Conservation (phyloP, 2,113 vertebrate species). For the Acanthisitta chloris region DNA sequence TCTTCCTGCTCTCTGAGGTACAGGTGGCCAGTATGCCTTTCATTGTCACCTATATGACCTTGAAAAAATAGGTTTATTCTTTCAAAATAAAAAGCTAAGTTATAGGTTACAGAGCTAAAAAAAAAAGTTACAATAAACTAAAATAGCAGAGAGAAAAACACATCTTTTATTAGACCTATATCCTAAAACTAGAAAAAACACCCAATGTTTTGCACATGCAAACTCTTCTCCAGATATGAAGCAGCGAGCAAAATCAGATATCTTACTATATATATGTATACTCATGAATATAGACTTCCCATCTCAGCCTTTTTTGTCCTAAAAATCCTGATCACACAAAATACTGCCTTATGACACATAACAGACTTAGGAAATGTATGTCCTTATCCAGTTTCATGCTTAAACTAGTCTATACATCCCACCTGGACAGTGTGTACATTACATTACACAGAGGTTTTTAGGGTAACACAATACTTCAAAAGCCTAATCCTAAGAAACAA, state of each 20-base stretch:
- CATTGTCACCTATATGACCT: background rate
- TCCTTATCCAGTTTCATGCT: background rate
- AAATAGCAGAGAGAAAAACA: background rate
- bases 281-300: background rate
- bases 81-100: background rate
- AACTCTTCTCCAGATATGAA: background rate
- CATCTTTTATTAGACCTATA: background rate
- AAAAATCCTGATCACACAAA: background rate
- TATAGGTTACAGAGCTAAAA: background rate
- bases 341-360: background rate
- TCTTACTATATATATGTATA: no score
- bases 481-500: background rate
- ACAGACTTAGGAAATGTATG: background rate
- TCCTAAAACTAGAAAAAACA: background rate
- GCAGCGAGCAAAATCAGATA: background rate
- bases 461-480: background rate
- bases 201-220: background rate
- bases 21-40: background rate
- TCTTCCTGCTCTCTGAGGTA: background rate
- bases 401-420: background rate
- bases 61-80: background rate
- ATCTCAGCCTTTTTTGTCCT: background rate
- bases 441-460: background rate
- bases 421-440: background rate
- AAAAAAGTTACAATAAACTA: background rate